phyloP scores from a whole-genome alignment of 2,888 invertebrate genomes.

The Dilophus febrilis region DNA sequence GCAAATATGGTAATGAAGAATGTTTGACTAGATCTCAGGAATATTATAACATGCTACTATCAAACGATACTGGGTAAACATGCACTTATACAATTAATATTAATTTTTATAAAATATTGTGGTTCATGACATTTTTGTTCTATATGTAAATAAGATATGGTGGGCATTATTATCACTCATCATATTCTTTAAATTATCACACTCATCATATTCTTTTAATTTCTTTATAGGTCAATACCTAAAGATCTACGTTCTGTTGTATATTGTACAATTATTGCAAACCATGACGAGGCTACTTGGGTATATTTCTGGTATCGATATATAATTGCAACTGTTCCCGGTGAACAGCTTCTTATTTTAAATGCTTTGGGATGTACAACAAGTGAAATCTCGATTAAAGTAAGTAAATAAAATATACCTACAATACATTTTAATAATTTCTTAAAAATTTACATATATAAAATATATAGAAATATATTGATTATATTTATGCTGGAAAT shows the following conservation, averaged over 20 bases:
- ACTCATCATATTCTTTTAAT: too few species aligned
- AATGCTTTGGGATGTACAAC: slow-evolving; percentile 49
- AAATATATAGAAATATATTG: slow-evolving; percentile 5
- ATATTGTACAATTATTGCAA: slow-evolving; percentile 57
- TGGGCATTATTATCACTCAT: neutral
- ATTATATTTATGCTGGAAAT: slow-evolving; percentile 7
- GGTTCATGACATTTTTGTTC: neutral
- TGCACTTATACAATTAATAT: neutral
- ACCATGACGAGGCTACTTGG: slow-evolving; percentile 44
- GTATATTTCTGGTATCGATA: slow-evolving; percentile 45
- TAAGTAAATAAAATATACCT: too few species aligned
- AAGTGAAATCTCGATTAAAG: too few species aligned
- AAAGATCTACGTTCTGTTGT: slow-evolving; percentile 50
- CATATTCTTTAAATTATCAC: too few species aligned
- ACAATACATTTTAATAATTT: too few species aligned
- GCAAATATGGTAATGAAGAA: slow-evolving; percentile 38
- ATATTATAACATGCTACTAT: slow-evolving; percentile 1
- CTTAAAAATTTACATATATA: too few species aligned
- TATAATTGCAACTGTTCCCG: slow-evolving; percentile 38
- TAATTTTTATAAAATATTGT: neutral
- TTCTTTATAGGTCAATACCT: too few species aligned
- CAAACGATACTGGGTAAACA: too few species aligned
- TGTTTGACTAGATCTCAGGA: slow-evolving; percentile 35
- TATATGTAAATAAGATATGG: neutral
- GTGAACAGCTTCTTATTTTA: slow-evolving; percentile 50